These are phyloP conservation scores for Nephrotoma flavescens DNA, from an alignment of 2,888 invertebrate species.

Conservation along the genomic window DNA sequence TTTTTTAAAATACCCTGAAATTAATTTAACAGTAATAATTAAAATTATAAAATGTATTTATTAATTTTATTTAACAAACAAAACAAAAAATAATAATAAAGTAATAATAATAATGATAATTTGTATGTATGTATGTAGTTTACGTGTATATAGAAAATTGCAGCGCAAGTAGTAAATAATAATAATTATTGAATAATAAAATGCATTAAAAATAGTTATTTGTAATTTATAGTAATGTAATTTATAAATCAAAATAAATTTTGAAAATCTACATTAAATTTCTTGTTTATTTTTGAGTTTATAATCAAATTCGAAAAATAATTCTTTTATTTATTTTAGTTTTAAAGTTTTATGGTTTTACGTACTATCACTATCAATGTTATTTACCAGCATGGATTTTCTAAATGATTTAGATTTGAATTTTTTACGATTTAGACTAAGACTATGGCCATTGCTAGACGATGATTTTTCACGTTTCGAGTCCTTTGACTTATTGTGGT, in stretches of 20 bases:
- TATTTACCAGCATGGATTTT: background rate
- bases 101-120: background rate
- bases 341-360: background rate
- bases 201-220: background rate
- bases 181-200: background rate
- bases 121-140: background rate
- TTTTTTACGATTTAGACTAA: background rate
- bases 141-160: background rate
- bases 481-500: background rate
- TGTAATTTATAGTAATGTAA: background rate
- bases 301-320: background rate
- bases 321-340: background rate
- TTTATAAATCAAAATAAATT: background rate
- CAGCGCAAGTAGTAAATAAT: background rate
- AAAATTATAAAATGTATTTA: background rate
- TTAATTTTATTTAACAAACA: background rate
- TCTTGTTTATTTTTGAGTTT: background rate
- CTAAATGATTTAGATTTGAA: slow-evolving; percentile 2
- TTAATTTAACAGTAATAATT: background rate
- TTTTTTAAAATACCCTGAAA: background rate
- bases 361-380: background rate
- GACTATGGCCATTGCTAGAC: background rate
- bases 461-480: background rate
- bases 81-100: background rate
- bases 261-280: background rate